Conservation (phyloP, 2,113 vertebrate genomes). For the Hippocampus zosterae region DNA sequence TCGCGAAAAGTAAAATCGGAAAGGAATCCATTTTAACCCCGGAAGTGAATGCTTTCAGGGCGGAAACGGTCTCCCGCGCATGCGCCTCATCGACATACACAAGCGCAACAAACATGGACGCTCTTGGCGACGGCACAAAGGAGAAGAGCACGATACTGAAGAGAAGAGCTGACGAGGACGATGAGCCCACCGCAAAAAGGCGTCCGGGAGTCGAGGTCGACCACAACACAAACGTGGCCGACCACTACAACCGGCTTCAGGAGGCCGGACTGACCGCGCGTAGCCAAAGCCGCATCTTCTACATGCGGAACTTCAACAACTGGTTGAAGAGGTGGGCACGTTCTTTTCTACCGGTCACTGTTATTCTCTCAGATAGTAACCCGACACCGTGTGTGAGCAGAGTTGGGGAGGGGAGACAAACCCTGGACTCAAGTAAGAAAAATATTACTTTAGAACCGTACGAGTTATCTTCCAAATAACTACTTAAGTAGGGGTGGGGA, state of each 20-base stretch:
- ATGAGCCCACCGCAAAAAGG: not conserved
- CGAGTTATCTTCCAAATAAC: too few relatives aligned
- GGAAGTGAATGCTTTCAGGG: not conserved
- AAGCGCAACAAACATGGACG: constrained; percentile 1
- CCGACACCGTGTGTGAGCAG: not conserved
- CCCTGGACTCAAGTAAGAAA: too few relatives aligned
- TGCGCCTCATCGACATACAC: not conserved
- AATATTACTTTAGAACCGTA: too few relatives aligned
- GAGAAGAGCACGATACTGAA: not conserved
- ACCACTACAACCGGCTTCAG: constrained; percentile 90
- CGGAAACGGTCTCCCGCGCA: not conserved
- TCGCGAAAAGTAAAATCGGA: too few relatives aligned
- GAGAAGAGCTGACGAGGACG: not conserved
- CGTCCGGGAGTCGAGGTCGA: constrained; percentile 35
- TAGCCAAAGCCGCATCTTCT: constrained; percentile 88
- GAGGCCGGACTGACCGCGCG: constrained; percentile 86
- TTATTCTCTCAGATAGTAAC: not conserved
- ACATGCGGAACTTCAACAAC: constrained; percentile 98
- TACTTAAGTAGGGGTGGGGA: too few relatives aligned
- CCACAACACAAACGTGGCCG: constrained; percentile 83
- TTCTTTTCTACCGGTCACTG: not conserved
- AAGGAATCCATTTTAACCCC: not conserved
- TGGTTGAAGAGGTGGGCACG: constrained; percentile 85
- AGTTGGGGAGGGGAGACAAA: too few relatives aligned
- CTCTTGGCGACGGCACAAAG: not conserved